Evolutionary conservation across 2,888 invertebrate genomes (phyloP).

Genomic region (Lymantria dispar): DNA sequence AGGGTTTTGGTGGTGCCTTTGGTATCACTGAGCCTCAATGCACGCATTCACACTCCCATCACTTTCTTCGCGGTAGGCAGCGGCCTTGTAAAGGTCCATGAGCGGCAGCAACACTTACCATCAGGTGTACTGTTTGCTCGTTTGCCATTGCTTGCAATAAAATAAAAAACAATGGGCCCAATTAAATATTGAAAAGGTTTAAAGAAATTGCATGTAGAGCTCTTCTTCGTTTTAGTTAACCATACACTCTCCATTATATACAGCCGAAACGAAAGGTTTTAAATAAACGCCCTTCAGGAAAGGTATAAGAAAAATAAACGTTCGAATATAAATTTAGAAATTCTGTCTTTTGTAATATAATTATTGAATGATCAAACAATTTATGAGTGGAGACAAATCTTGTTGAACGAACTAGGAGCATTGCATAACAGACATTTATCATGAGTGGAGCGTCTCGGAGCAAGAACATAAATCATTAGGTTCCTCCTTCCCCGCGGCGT

Average conservation of each 20-base stretch:
- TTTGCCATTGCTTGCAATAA: too few relatives aligned
- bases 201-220: too few relatives aligned
- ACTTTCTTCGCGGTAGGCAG: too few relatives aligned
- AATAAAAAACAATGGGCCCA: too few relatives aligned
- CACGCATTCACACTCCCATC: too few relatives aligned
- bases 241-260: not conserved
- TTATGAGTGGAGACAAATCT: conserved; percentile 16
- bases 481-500: conserved; percentile 33
- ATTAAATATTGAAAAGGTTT: too few relatives aligned
- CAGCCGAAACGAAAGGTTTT: not conserved
- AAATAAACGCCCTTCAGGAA: conserved; percentile 18
- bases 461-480: conserved; percentile 68
- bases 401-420: conserved; percentile 5
- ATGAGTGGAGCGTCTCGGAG: conserved; percentile 57
- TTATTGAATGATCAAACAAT: conserved; percentile 34
- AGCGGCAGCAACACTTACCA: too few relatives aligned
- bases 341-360: conserved; percentile 19
- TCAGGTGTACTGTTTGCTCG: too few relatives aligned
- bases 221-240: too few relatives aligned
- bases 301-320: conserved; percentile 15
- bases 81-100: too few relatives aligned
- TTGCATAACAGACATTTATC: conserved; percentile 66
- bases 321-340: conserved; percentile 13
- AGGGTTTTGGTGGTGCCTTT: too few relatives aligned
- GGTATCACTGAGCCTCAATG: too few relatives aligned